Base-by-base conservation (phyloP, 2,113 vertebrate species). In the Stercorarius parasiticus region DNA sequence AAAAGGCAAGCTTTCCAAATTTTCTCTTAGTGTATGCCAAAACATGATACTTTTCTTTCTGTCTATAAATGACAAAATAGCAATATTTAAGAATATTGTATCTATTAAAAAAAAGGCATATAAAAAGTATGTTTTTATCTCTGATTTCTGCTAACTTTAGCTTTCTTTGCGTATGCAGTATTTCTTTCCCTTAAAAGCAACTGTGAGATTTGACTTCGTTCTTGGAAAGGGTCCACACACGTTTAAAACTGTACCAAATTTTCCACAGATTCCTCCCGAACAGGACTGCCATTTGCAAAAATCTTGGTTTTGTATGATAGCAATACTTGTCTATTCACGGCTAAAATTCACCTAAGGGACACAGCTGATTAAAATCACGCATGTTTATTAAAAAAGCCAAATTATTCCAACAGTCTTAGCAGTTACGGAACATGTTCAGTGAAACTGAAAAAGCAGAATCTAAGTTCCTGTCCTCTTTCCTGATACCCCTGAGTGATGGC, bases 1-100 rank as follows among this genome's bases (percentile, higher is more conserved):
- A 95, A 92, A 93, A 92, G 55, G 77, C 52, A 94, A 82, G 95
- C 84, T 96, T 92, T 82, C 74, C 70, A 56, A 72, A 80, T 93
- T 89, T 92, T 96, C 90, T 81, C 69, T 71, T 72, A 53, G 42
- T 19, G 38, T 73, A 69, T 55, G 55, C 86, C 83, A 86, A 91
- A 91, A 61, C 59, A 86, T 65, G 53, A 36, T n/a, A 86, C 49
- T 78, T 90, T 69, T 76, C 56, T 93, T 29, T 38, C 70, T 90
- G 47, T 30, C 45, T 27, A 67, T 22, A 70, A 77, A 70, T 47
- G n/a, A 74, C 14, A n/a, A 84, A 93, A 65, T 5, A 84, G 11
- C 30, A 82, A 15, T 29, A 91, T 62, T 71, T 49, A 82, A 95
- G 49, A 86, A 70, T 30, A 76, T 15, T 45, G 3, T 21, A 61